These are phyloP conservation scores for Pollenia amentaria DNA, from an alignment of 2,888 invertebrate species.

Conservation along the genomic window DNA sequence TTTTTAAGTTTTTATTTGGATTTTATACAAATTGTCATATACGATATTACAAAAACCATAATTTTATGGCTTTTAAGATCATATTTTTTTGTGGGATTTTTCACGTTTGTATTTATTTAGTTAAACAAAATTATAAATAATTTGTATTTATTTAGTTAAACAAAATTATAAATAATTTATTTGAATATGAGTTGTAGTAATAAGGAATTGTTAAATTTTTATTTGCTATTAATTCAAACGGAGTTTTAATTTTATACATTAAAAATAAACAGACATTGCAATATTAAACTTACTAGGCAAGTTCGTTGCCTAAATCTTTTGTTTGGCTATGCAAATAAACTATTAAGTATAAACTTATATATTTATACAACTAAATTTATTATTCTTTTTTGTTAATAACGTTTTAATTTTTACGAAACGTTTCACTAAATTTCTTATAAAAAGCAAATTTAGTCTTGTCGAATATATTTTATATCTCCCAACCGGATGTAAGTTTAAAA, in stretches of 20 bases:
- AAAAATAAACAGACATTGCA: too few relatives aligned
- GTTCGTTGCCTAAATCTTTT: constrained; percentile 41
- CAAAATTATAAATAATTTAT: background rate
- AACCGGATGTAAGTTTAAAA: too few relatives aligned
- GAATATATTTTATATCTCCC: too few relatives aligned
- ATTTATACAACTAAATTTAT: too few relatives aligned
- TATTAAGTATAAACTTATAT: too few relatives aligned
- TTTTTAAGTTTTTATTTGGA: constrained; percentile 24
- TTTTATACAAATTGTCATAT: constrained; percentile 51
- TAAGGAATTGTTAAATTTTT: background rate
- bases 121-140: background rate
- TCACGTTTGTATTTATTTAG: background rate
- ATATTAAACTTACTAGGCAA: background rate
- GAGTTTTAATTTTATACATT: too few relatives aligned
- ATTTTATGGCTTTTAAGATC: constrained; percentile 54
- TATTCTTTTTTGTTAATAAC: too few relatives aligned
- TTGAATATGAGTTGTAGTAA: background rate
- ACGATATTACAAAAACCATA: constrained; percentile 33
- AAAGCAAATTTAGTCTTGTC: too few relatives aligned
- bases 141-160: background rate
- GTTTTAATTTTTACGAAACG: too few relatives aligned
- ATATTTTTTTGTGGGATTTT: background rate
- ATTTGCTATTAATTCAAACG: background rate
- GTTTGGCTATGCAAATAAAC: background rate
- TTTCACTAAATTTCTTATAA: too few relatives aligned